A percentile compares a stretch with the other conserved stretches of the same genome.
Conservation (phyloP, 2,888 invertebrate species). For the Metellina segmentata region DNA sequence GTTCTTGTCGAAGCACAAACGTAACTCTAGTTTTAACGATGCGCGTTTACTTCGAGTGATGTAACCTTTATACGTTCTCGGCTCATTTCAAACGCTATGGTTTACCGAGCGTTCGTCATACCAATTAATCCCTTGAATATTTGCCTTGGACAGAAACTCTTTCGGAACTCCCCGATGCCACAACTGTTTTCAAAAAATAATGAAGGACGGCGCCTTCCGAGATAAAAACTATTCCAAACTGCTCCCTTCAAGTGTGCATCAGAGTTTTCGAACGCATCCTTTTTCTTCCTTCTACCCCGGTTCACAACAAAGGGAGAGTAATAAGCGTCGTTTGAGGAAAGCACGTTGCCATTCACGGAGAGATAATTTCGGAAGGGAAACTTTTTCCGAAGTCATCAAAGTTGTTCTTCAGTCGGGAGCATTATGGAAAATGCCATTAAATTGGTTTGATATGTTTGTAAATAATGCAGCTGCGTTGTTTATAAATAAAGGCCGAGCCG, state of each 20-base stretch:
- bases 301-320: not conserved
- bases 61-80: not conserved
- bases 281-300: not conserved
- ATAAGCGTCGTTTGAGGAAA: constrained; percentile 21
- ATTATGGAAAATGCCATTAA: too few species aligned
- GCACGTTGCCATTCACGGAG: constrained; percentile 20
- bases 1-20: too few species aligned
- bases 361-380: not conserved
- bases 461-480: too few species aligned
- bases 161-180: not conserved
- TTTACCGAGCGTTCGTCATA: not conserved
- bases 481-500: too few species aligned
- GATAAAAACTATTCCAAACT: not conserved
- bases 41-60: not conserved
- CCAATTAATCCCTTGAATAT: not conserved
- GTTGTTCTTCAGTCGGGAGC: not conserved
- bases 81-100: not conserved
- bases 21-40: too few species aligned
- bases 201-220: not conserved
- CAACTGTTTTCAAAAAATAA: not conserved
- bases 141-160: not conserved
- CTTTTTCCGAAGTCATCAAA: not conserved
- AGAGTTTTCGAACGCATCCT: too few species aligned
- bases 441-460: too few species aligned
- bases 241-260: not conserved